Conservation (phyloP, 2,797 vertebrate species). For the Phaenicophaeus curvirostris region DNA sequence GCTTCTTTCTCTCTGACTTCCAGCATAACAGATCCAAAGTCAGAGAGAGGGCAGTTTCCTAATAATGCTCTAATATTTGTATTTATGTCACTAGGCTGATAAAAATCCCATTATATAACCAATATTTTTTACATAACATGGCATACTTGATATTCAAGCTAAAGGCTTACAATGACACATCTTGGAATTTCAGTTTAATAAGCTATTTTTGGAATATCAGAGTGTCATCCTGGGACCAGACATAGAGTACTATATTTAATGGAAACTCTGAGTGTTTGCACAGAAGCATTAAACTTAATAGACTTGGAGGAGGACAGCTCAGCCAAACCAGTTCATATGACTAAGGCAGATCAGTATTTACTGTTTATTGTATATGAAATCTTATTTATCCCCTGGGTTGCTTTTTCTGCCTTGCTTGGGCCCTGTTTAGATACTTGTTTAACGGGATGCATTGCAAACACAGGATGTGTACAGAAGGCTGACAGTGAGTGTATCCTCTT, state of each 20-base stretch:
- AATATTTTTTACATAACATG: slow-evolving; percentile 48
- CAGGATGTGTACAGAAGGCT: neutral
- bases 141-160: slow-evolving; percentile 25
- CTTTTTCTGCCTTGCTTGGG: neutral
- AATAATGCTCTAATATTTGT: slow-evolving; percentile 26
- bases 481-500: neutral
- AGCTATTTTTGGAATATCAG: slow-evolving; percentile 49
- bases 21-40: slow-evolving; percentile 11
- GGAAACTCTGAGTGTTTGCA: neutral
- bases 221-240: slow-evolving; percentile 29
- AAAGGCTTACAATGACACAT: slow-evolving; percentile 34
- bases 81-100: slow-evolving; percentile 35
- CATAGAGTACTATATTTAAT: neutral
- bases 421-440: slow-evolving; percentile 15
- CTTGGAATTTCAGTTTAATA: slow-evolving; percentile 48
- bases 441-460: neutral
- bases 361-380: neutral
- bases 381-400: neutral
- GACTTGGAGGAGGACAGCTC: neutral
- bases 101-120: slow-evolving; percentile 70
- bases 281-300: slow-evolving; percentile 2
- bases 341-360: slow-evolving; percentile 31
- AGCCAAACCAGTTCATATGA: neutral
- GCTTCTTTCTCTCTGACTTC: slow-evolving; percentile 3
- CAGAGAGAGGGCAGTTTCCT: slow-evolving; percentile 17